phyloP scores from a whole-genome alignment of 2,888 invertebrate genomes.

The Balanococcus diminutus region DNA sequence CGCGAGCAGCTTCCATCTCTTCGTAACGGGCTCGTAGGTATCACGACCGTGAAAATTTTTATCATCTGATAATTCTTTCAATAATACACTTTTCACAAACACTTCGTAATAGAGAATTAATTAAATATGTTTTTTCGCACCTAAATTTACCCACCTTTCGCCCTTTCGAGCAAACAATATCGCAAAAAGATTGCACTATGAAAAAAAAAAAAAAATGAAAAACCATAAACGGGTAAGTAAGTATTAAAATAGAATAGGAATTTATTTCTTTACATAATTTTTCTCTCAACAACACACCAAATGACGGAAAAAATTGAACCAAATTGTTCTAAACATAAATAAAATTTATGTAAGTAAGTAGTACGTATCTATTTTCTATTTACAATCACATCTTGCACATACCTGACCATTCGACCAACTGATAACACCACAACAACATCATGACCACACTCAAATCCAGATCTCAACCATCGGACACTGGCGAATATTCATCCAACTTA shows the following conservation, averaged over 20 bases:
- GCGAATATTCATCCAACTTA: constrained; percentile 1
- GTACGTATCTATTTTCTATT: too few species aligned
- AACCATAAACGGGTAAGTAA: too few species aligned
- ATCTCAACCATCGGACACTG: background rate
- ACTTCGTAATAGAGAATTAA: background rate
- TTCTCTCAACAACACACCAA: background rate
- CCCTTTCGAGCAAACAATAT: background rate
- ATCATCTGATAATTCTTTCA: background rate
- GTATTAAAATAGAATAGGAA: background rate
- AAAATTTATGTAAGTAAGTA: too few species aligned
- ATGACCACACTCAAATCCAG: background rate
- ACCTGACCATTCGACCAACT: constrained; percentile 8
- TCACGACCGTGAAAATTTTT: constrained; percentile 23
- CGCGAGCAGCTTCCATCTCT: background rate
- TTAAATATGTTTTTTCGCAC: background rate
- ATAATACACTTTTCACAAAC: background rate
- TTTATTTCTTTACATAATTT: background rate
- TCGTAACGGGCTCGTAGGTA: background rate
- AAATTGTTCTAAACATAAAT: too few species aligned
- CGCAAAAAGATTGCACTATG: background rate
- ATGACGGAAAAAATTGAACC: too few species aligned
- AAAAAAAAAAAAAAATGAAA: background rate
- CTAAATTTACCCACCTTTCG: background rate
- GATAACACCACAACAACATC: background rate
- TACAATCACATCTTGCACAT: background rate